phyloP scores from a whole-genome alignment of 2,797 vertebrate species.

The Emydoidea blandingii region DNA sequence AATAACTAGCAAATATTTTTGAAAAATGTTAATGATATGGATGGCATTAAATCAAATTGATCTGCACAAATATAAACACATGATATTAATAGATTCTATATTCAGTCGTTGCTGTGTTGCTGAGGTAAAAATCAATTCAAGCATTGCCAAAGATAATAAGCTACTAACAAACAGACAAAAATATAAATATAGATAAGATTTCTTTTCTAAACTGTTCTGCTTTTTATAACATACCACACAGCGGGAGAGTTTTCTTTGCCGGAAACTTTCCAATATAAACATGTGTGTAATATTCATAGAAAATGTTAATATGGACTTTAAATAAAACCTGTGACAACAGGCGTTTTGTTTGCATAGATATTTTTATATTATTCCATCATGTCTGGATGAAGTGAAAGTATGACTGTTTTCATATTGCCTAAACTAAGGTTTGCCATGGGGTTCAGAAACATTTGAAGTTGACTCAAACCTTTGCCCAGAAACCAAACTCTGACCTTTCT shows the following conservation, averaged over 20 bases:
- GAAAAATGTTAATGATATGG: conserved; percentile 86
- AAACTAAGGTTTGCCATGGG: background rate
- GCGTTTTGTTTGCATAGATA: background rate
- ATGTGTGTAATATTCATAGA: background rate
- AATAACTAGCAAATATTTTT: conserved; percentile 84
- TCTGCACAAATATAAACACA: conserved; percentile 59
- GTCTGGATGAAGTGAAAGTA: background rate
- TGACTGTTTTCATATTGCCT: background rate
- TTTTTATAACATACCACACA: background rate
- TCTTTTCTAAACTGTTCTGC: conserved; percentile 17
- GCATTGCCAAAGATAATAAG: conserved; percentile 32
- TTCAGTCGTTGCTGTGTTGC: conserved; percentile 13
- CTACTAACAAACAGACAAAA: conserved; percentile 15
- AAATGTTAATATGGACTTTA: background rate
- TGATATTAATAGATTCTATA: conserved; percentile 73
- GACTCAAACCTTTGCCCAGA: background rate
- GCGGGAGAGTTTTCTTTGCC: background rate
- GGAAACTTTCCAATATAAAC: background rate
- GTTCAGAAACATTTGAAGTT: background rate
- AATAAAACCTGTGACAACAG: background rate
- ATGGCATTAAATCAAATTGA: conserved; percentile 88
- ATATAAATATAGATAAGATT: background rate
- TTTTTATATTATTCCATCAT: background rate
- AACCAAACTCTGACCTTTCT: background rate
- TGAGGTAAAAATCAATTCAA: conserved; percentile 46